Evolutionary conservation across 2,888 invertebrate species (phyloP).

Genomic region (Prenolepis imparis): DNA sequence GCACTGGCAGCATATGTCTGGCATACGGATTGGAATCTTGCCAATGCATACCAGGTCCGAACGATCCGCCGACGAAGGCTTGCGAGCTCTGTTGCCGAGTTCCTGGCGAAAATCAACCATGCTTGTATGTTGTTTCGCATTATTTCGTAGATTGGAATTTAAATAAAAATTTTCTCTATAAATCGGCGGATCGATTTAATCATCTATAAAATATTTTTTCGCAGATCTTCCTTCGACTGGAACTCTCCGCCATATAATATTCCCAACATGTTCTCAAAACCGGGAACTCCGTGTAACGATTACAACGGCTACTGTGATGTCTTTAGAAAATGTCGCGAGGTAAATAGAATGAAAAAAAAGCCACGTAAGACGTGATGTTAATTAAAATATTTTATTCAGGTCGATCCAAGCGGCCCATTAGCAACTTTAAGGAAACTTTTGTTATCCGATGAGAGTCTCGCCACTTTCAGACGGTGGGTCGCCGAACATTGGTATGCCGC

Average conservation of each 20-base stretch:
- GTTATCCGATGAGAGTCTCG: conserved; percentile 95
- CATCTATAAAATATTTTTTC: conserved; percentile 38
- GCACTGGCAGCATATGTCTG: conserved; percentile 99
- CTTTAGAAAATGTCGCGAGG: conserved; percentile 93
- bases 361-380: no score
- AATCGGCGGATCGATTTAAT: not conserved
- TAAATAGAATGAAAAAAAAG: conserved; percentile 68
- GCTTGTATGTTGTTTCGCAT: conserved; percentile 87
- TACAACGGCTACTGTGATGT: conserved; percentile 95
- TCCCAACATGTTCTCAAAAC: conserved; percentile 97
- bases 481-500: conserved; percentile 97
- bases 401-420: conserved; percentile 96
- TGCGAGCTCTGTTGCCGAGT: conserved; percentile 97
- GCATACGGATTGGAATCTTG: conserved; percentile 98
- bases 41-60: conserved; percentile 94
- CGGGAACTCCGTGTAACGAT: conserved; percentile 97
- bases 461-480: conserved; percentile 95
- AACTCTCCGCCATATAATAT: conserved; percentile 96
- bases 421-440: conserved; percentile 95
- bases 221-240: conserved; percentile 95
- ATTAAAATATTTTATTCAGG: conserved; percentile 84
- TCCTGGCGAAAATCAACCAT: conserved; percentile 93
- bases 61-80: conserved; percentile 94
- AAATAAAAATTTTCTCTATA: not conserved
- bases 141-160: conserved; percentile 10